phyloP scores from a whole-genome alignment of 2,888 invertebrate genomes.

The Athrips mouffetella region DNA sequence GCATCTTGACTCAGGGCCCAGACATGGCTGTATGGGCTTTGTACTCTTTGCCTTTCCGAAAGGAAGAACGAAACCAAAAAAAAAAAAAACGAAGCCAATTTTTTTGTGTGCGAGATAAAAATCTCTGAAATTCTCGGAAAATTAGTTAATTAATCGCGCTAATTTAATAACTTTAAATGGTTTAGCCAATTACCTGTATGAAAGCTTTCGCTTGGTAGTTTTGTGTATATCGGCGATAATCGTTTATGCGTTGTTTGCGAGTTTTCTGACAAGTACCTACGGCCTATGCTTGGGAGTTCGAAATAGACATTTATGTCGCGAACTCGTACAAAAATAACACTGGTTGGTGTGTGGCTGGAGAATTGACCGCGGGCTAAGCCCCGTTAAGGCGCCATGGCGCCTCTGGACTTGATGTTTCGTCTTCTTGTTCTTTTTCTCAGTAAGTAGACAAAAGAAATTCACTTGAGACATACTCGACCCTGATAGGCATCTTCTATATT shows the following conservation, averaged over 20 bases:
- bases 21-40: too few species aligned
- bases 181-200: constrained; percentile 26
- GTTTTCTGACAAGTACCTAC: constrained; percentile 61
- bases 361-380: constrained; percentile 31
- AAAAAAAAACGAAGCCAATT: constrained; percentile 26
- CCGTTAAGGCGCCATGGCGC: not conserved
- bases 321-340: constrained; percentile 74
- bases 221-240: constrained; percentile 32
- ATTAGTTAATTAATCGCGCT: constrained; percentile 42
- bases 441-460: not conserved
- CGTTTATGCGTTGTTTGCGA: constrained; percentile 65
- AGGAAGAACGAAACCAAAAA: too few species aligned
- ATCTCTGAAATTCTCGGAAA: constrained; percentile 29
- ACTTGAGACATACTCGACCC: not conserved
- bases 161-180: constrained; percentile 19
- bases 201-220: constrained; percentile 20
- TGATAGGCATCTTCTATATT: constrained; percentile 11
- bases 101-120: constrained; percentile 21
- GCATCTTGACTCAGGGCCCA: too few species aligned
- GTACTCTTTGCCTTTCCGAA: too few species aligned
- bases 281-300: constrained; percentile 47
- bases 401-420: not conserved
- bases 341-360: constrained; percentile 55
- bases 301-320: constrained; percentile 74
- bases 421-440: not conserved